Evolutionary conservation across 2,888 invertebrate genomes (phyloP).

Genomic region (Hermaeophaga mercurialis): DNA sequence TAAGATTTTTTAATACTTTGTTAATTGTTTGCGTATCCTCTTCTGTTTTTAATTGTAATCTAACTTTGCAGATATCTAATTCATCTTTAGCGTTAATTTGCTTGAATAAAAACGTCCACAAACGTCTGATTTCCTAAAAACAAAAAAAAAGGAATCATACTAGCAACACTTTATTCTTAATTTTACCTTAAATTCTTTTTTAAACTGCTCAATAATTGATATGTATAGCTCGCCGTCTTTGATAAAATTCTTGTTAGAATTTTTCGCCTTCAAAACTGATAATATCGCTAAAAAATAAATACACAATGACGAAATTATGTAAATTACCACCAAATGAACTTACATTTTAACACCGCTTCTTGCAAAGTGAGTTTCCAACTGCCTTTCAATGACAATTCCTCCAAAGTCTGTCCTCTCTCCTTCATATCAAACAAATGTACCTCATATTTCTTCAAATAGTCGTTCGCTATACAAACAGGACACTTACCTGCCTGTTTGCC

Average conservation of each 20-base stretch:
- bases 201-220: constrained; percentile 64
- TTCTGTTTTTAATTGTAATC: constrained; percentile 59
- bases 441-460: constrained; percentile 59
- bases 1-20: constrained; percentile 50
- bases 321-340: too few relatives aligned
- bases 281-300: constrained; percentile 53
- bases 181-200: constrained; percentile 62
- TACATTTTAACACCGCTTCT: constrained; percentile 64
- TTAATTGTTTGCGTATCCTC: constrained; percentile 30
- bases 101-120: constrained; percentile 55
- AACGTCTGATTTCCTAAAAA: constrained; percentile 50
- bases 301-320: too few relatives aligned
- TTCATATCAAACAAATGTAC: constrained; percentile 63
- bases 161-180: neutral
- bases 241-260: constrained; percentile 48
- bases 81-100: constrained; percentile 70
- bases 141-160: neutral
- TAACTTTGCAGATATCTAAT: constrained; percentile 71
- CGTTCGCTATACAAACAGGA: constrained; percentile 58
- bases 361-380: constrained; percentile 67
- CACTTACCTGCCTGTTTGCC: constrained; percentile 48
- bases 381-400: constrained; percentile 62
- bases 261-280: constrained; percentile 55
- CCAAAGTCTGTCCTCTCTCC: constrained; percentile 55
- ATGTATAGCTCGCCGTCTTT: constrained; percentile 62